Evolutionary conservation across 2,113 vertebrate species (phyloP).

Genomic region (Hydropotes inermis): DNA sequence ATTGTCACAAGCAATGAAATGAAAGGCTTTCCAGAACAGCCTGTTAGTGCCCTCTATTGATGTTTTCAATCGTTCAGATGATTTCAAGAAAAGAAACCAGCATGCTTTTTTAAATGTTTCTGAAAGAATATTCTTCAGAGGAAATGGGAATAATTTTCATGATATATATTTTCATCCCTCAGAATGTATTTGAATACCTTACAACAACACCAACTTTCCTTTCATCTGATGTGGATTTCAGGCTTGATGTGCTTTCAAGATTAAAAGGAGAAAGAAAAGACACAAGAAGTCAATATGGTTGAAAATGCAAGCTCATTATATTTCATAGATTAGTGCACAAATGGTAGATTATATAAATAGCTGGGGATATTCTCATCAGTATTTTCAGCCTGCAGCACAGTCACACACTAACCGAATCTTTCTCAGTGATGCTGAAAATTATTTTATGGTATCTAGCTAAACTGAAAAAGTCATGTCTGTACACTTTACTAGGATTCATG

Average conservation of each 20-base stretch:
- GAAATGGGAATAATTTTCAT: not conserved
- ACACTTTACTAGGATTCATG: not conserved
- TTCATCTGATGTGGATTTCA: not conserved
- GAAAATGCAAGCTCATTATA: constrained; percentile 31
- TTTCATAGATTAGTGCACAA: constrained; percentile 27
- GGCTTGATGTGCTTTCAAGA: not conserved
- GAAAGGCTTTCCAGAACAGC: constrained; percentile 51
- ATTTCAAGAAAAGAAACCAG: not conserved
- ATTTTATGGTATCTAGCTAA: not conserved
- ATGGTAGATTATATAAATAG: not conserved
- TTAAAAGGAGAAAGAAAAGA: not conserved
- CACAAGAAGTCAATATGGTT: not conserved
- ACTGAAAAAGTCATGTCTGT: not conserved
- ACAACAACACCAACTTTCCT: not conserved
- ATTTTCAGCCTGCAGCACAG: not conserved
- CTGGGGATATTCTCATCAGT: not conserved
- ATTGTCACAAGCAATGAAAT: not conserved
- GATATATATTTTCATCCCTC: not conserved
- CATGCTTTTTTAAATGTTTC: not conserved
- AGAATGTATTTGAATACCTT: not conserved
- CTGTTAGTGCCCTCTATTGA: constrained; percentile 68
- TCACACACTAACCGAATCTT: not conserved
- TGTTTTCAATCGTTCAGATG: constrained; percentile 28
- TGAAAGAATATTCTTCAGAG: not conserved
- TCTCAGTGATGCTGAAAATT: not conserved